These are phyloP conservation scores for Carpatolechia fugitivella DNA, from an alignment of 2,888 invertebrate species.

Conservation along the genomic window DNA sequence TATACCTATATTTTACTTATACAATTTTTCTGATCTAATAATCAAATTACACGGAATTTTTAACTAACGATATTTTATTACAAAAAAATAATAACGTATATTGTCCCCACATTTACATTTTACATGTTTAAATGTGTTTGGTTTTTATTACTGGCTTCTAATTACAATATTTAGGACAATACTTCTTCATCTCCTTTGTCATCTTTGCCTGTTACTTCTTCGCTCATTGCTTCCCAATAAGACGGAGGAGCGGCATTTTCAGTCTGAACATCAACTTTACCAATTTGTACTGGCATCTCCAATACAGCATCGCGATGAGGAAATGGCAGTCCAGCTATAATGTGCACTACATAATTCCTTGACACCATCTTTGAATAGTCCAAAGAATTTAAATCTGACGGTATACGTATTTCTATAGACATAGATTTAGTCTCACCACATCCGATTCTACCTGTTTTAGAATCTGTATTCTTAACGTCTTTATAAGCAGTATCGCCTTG, in stretches of 20 bases:
- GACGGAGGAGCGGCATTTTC: background rate
- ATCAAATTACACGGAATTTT: too few relatives aligned
- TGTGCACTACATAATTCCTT: constrained; percentile 16
- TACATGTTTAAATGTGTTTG: too few relatives aligned
- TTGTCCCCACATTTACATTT: too few relatives aligned
- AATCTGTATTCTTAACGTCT: constrained; percentile 28
- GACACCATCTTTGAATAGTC: constrained; percentile 35
- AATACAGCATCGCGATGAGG: background rate
- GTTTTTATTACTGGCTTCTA: too few relatives aligned
- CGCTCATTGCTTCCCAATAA: background rate
- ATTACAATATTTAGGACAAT: too few relatives aligned
- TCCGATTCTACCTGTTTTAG: constrained; percentile 28
- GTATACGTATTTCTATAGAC: constrained; percentile 24
- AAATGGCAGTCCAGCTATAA: background rate
- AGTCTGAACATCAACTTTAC: background rate
- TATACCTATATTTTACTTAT: too few relatives aligned
- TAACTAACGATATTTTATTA: too few relatives aligned
- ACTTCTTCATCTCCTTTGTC: too few relatives aligned
- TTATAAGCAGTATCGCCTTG: constrained; percentile 23
- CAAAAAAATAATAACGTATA: too few relatives aligned
- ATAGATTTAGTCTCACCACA: constrained; percentile 26
- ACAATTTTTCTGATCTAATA: too few relatives aligned
- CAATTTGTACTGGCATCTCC: background rate
- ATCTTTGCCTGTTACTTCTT: background rate
- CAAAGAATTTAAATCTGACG: constrained; percentile 29